A percentile compares a stretch with the other conserved stretches of the same genome.
These are phyloP conservation scores for Conus canariensis DNA, from an alignment of 2,888 invertebrate genomes.

Conservation along the genomic window DNA sequence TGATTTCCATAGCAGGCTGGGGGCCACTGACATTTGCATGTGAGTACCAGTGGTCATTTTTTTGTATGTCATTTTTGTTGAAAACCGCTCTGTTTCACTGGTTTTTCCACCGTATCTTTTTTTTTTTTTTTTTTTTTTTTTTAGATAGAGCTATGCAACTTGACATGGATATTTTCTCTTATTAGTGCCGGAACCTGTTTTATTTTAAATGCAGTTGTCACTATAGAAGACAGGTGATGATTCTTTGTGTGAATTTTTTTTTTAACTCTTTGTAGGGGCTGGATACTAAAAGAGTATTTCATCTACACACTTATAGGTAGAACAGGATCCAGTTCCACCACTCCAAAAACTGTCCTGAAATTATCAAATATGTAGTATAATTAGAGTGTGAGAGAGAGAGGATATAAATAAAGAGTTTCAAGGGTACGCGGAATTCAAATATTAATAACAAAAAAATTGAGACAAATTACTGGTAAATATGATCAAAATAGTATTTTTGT, in stretches of 20 bases:
- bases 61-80: neutral
- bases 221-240: neutral
- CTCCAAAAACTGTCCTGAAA: slow-evolving; percentile 9
- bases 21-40: slow-evolving; percentile 19
- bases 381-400: neutral
- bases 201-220: slow-evolving; percentile 5
- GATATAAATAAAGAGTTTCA: neutral
- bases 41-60: neutral
- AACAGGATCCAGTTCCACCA: neutral
- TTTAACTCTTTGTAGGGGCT: neutral
- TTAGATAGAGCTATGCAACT: slow-evolving; percentile 11
- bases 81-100: neutral
- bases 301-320: neutral
- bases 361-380: neutral
- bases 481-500: too few species aligned
- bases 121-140: neutral
- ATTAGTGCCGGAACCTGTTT: neutral
- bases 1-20: slow-evolving; percentile 35
- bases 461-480: too few species aligned
- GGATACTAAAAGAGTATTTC: neutral
- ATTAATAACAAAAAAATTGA: neutral
- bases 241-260: neutral
- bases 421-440: neutral
- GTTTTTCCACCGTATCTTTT: slow-evolving; percentile 4
- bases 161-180: neutral